These are phyloP conservation scores for human DNA, from an alignment of 2,113 vertebrate genomes.

Conservation along the genomic window GRCh38 chrX:82829001-82829500, in stretches of 20 bases:
- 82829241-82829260: background rate
- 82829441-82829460: background rate
- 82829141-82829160: background rate
- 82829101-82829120: background rate
- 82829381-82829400: background rate
- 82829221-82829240: background rate
- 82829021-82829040: background rate
- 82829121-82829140: background rate
- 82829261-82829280: background rate
- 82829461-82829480: background rate
- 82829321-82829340: background rate
- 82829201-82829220: background rate
- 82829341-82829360: background rate
- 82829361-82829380: background rate
- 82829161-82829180: constrained; percentile 27
- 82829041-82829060: background rate
- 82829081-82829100: background rate
- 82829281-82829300: background rate
- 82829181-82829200: background rate
- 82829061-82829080: background rate
- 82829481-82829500: background rate
- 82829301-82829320: background rate
- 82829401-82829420: constrained; percentile 1
- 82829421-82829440: background rate
- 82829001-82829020: background rate